Evolutionary conservation across 2,888 invertebrate species (phyloP), one percentile per base, ranked within the genome.

Genomic region (Diabrotica balteata): DNA sequence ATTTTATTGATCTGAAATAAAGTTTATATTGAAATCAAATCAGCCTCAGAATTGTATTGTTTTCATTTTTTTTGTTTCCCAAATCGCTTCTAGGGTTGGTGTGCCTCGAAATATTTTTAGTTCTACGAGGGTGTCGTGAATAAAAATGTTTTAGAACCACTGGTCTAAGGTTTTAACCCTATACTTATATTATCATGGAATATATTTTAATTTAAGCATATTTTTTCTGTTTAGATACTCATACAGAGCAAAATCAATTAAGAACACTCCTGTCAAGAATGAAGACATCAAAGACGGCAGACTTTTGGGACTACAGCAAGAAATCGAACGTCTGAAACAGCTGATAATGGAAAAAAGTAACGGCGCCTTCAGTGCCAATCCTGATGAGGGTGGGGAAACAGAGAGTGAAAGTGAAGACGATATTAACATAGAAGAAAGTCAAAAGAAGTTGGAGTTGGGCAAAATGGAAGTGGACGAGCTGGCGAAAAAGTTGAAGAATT

Each of bases 201-300:
- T 32, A 32, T 32, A 5, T 32, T 32, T 32, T 32, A 32, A 4
- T 32, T 32, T 32, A 17, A 17, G 17, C 17, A 2, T 5, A 4
- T 4, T 32, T 32, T 5, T 32, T 32, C 32, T 32, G 32, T 32
- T 32, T n/a, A 69, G 69, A 11, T 98, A 99, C 85, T 96, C 98
- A 4, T 96, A 95, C 82, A 88, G 98, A 55, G 99, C 99, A 10
- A 99, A 99, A 87, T 96, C 96, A 75, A 99, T 99, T 78, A 97
- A 98, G 88, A 99, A 99, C 86, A 95, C 96, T 84, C 98, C 99
- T 22, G 92, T 95, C 75, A 95, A 98, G 80, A 99, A 99, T 85
- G 98, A 99, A 84, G 98, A 99, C 88, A 98, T 98, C 49, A 98
- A 99, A 85, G 98, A 99, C 85, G 98, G 98, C 32, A 90, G 98